Evolutionary conservation across 1,140 invertebrate genomes (phyloP).

Genomic region (Carcinoscorpius rotundicauda): DNA sequence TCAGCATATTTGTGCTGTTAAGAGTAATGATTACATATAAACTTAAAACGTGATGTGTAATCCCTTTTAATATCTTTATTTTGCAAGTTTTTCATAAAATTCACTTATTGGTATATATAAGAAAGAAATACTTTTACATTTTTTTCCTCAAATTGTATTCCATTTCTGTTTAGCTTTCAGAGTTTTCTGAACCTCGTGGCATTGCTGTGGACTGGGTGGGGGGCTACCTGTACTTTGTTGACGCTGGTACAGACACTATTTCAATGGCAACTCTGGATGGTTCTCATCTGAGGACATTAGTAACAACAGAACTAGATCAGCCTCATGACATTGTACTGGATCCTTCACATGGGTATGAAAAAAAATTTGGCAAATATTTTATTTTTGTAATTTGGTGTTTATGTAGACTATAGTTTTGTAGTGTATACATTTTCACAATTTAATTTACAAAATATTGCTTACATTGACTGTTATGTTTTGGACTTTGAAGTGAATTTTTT

Average conservation of each 20-base stretch:
- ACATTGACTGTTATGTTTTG: too few species aligned
- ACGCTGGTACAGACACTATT: constrained; percentile 51
- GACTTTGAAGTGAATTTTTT: too few species aligned
- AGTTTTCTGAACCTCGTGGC: constrained; percentile 26
- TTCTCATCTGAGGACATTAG: constrained; percentile 72
- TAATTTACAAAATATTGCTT: constrained; percentile 42
- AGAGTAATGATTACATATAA: too few species aligned
- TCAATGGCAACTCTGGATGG: constrained; percentile 86
- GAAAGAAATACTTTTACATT: constrained; percentile 6
- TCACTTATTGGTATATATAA: background rate
- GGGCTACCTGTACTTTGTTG: constrained; percentile 43
- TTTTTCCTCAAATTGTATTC: constrained; percentile 7
- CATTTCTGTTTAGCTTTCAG: constrained; percentile 35
- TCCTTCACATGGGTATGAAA: constrained; percentile 44
- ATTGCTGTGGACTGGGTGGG: constrained; percentile 43
- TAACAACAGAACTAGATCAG: constrained; percentile 45
- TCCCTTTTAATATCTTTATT: background rate
- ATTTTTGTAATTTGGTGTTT: too few species aligned
- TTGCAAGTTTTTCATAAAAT: background rate
- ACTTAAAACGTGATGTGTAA: too few species aligned
- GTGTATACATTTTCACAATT: constrained; percentile 47
- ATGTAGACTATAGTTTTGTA: background rate
- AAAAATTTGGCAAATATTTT: background rate
- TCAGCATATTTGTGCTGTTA: too few species aligned
- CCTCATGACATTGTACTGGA: constrained; percentile 53